phyloP scores from a whole-genome alignment of 2,113 vertebrate genomes.

The Anser cygnoides region DNA sequence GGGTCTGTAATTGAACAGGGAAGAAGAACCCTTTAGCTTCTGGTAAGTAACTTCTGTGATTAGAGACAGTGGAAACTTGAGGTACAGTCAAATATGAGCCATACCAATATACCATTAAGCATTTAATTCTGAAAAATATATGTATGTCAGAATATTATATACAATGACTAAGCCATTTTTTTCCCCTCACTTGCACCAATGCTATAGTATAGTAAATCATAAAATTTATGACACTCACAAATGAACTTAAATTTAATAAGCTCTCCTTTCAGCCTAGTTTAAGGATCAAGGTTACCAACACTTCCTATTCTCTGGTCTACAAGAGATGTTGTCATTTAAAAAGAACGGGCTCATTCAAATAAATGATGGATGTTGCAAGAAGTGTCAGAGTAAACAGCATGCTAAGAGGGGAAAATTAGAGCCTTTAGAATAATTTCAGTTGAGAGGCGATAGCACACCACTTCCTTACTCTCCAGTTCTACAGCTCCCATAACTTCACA shows the following conservation, averaged over 20 bases:
- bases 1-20: neutral
- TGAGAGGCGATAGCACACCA: neutral
- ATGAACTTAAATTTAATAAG: neutral
- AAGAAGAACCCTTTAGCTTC: neutral
- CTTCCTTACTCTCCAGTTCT: neutral
- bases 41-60: neutral
- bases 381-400: neutral
- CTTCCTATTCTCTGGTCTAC: neutral
- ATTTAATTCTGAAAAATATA: neutral
- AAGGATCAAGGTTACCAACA: neutral
- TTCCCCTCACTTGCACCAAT: neutral
- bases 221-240: neutral
- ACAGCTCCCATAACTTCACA: neutral
- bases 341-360: neutral
- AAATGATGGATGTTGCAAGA: neutral
- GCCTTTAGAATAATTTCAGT: conserved; percentile 21
- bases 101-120: neutral
- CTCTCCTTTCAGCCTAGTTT: neutral
- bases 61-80: neutral
- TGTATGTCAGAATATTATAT: neutral
- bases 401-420: neutral
- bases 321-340: neutral
- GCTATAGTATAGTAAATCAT: neutral
- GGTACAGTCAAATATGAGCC: neutral
- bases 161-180: neutral